These are phyloP conservation scores for Marronus borbonicus DNA, from an alignment of 2,888 invertebrate species.

Conservation along the genomic window DNA sequence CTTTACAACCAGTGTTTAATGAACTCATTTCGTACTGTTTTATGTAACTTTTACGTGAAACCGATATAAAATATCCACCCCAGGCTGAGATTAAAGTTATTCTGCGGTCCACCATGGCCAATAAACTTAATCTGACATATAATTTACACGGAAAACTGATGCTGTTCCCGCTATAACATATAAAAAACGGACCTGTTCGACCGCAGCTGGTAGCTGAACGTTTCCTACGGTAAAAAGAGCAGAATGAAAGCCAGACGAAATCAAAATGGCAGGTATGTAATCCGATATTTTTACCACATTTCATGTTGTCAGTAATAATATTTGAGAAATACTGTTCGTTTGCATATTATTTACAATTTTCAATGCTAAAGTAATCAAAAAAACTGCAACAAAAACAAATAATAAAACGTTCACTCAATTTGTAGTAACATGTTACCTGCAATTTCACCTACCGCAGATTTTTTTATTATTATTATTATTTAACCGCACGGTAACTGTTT, in stretches of 20 bases:
- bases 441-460: too few relatives aligned
- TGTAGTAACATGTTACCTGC: too few relatives aligned
- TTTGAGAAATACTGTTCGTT: not conserved
- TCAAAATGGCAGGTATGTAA: slow-evolving; percentile 14
- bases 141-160: slow-evolving; percentile 38
- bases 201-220: slow-evolving; percentile 28
- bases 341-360: not conserved
- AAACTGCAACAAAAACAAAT: too few relatives aligned
- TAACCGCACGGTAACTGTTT: too few relatives aligned
- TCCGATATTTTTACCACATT: slow-evolving; percentile 17
- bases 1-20: slow-evolving; percentile 16
- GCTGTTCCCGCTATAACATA: slow-evolving; percentile 4
- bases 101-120: slow-evolving; percentile 30
- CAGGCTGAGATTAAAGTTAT: slow-evolving; percentile 35
- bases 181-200: not conserved
- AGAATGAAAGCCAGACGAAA: not conserved
- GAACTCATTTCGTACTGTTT: slow-evolving; percentile 22
- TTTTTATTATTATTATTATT: too few relatives aligned
- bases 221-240: slow-evolving; percentile 2
- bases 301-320: not conserved
- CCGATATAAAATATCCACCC: slow-evolving; percentile 30
- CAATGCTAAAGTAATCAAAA: too few relatives aligned
- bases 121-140: slow-evolving; percentile 40
- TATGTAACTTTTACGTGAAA: slow-evolving; percentile 31
- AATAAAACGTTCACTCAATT: too few relatives aligned